Evolutionary conservation across 2,113 vertebrate species (phyloP), one percentile per base, ranked within the genome.

Genomic region (Felis catus): DNA sequence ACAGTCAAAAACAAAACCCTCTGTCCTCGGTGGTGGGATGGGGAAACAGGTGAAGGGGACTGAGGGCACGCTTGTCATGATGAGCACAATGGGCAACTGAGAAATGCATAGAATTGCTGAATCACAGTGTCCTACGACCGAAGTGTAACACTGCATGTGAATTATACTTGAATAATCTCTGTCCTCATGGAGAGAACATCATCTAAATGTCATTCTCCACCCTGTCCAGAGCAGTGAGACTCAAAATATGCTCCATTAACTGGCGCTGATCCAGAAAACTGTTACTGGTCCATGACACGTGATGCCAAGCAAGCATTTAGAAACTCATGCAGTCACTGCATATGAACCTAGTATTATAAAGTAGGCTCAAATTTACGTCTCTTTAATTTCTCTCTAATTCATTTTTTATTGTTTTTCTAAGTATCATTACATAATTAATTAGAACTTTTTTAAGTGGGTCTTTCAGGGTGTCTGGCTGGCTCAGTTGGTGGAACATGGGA

Each of bases 311-410:
- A 89, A 63, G 41, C n/a, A 55, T 48, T 78, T 25, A 53, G 41
- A 84, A 89, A 84, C 85, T 74, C 31, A 39, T 13, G 83, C 0
- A 55, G 66, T 55, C 61, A 88, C 76, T 92, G 88, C 76, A 61
- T 53, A 41, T 14, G 33, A 79, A 66, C 29, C 25, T 71, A 39
- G 8, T 18, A 58, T 63, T 61, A 93, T 51, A n/a, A 84, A 85
- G 15, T 71, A 21, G 83, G 5, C 41, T 88, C 23, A 16, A 94
- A 55, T 31, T 11, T 84, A 78, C 3, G 12, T 68, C 48, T 91
- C 45, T 73, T 83, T 70, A n/a, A 81, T 82, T 87, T 94, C 94
- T 76, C 88, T 68, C 78, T 41, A 51, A 55, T 63, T 79, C 74
- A 53, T n/a, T 70, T 71, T 78, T 51, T 79, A 86, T 48, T 81